A percentile compares a stretch with the other conserved stretches of the same genome.
These are phyloP conservation scores for Chrysemys picta DNA, from an alignment of 2,113 vertebrate genomes.

Conservation along the genomic window DNA sequence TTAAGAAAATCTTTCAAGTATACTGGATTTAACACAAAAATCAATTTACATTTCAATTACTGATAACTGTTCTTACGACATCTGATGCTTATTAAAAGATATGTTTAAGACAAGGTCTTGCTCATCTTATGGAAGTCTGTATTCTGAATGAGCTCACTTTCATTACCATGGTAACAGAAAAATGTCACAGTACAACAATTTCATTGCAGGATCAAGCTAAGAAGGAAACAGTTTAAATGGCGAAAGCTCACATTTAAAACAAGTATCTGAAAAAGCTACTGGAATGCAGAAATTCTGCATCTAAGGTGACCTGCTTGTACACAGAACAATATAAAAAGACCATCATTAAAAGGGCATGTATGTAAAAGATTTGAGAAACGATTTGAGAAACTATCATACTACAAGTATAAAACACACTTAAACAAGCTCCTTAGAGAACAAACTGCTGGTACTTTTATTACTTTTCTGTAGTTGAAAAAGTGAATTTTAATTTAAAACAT, in stretches of 20 bases:
- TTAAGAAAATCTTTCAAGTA: neutral
- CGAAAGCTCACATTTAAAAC: neutral
- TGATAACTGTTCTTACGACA: neutral
- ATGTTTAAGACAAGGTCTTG: neutral
- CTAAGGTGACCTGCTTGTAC: neutral
- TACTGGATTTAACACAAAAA: neutral
- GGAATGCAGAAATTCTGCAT: neutral
- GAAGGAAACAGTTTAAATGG: neutral
- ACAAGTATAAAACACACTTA: neutral
- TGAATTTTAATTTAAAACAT: conserved; percentile 73
- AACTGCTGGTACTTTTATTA: conserved; percentile 6
- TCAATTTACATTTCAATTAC: neutral
- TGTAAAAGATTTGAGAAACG: neutral
- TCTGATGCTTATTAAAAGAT: neutral
- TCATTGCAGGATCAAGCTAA: neutral
- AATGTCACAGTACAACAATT: neutral
- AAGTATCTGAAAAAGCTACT: neutral
- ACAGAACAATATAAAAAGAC: neutral
- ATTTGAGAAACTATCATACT: conserved; percentile 17
- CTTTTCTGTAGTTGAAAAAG: conserved; percentile 42
- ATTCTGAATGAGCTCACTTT: conserved; percentile 4
- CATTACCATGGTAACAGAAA: conserved; percentile 15
- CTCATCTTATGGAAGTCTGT: neutral
- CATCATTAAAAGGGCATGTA: conserved; percentile 17
- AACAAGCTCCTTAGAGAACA: neutral